phyloP scores from a whole-genome alignment of 1,140 invertebrate species.

The Platyura marginata region DNA sequence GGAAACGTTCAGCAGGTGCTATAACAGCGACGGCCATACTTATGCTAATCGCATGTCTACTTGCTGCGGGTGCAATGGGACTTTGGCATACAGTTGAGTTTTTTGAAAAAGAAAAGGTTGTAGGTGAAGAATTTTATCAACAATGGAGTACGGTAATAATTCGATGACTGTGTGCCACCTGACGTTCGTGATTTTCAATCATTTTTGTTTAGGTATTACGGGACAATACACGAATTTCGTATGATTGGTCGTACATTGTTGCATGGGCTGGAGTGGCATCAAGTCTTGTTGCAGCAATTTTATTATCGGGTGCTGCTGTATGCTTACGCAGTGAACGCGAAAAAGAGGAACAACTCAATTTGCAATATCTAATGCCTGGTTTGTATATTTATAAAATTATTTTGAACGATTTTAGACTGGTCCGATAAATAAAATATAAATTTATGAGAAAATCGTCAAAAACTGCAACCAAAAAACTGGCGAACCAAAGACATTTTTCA shows the following conservation, averaged over 20 bases:
- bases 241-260: slow-evolving; percentile 91
- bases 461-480: background rate
- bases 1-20: slow-evolving; percentile 79
- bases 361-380: slow-evolving; percentile 97
- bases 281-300: slow-evolving; percentile 69
- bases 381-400: no score
- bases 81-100: slow-evolving; percentile 91
- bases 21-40: slow-evolving; percentile 84
- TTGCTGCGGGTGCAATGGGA: slow-evolving; percentile 82
- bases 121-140: slow-evolving; percentile 76
- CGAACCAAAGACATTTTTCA: background rate
- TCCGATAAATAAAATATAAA: slow-evolving; percentile 2
- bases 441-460: slow-evolving; percentile 1
- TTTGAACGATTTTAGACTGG: slow-evolving; percentile 28
- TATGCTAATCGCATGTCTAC: slow-evolving; percentile 67
- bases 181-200: no score
- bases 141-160: slow-evolving; percentile 76
- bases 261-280: slow-evolving; percentile 87
- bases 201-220: slow-evolving; percentile 51
- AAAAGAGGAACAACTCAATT: slow-evolving; percentile 84
- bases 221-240: slow-evolving; percentile 67
- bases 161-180: background rate
- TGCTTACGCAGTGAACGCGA: slow-evolving; percentile 82
- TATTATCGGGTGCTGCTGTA: slow-evolving; percentile 81
- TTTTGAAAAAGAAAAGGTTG: slow-evolving; percentile 84